Evolutionary conservation across 2,888 invertebrate genomes (phyloP).

Genomic region (Cephonodes hylas): DNA sequence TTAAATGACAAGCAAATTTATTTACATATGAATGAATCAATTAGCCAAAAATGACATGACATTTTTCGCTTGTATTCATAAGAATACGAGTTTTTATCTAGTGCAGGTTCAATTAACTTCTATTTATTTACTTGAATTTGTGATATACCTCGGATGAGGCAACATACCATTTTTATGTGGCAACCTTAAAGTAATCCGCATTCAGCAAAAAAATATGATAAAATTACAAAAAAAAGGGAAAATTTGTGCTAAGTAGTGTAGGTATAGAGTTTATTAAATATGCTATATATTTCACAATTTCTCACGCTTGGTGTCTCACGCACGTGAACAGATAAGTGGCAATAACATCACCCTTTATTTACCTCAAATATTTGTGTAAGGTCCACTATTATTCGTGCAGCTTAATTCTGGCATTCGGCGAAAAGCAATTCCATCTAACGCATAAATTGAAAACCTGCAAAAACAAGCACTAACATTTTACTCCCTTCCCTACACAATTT

Average conservation of each 20-base stretch:
- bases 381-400: background rate
- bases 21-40: too few relatives aligned
- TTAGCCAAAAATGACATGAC: too few relatives aligned
- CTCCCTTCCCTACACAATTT: background rate
- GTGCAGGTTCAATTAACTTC: too few relatives aligned
- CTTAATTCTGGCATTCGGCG: background rate
- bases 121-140: too few relatives aligned
- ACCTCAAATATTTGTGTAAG: background rate
- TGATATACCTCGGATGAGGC: too few relatives aligned
- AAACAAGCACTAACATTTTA: background rate
- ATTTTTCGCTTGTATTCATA: too few relatives aligned
- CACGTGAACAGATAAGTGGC: background rate
- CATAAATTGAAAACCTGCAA: background rate
- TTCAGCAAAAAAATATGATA: background rate
- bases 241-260: too few relatives aligned
- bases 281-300: background rate
- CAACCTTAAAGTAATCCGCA: too few relatives aligned
- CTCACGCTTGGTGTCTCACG: background rate
- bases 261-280: background rate
- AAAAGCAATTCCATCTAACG: background rate
- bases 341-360: background rate
- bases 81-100: too few relatives aligned
- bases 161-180: too few relatives aligned
- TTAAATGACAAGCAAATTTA: too few relatives aligned
- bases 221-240: background rate